Percentiles rank a stretch among this genome's conserved stretches.
Conservation (phyloP, 2,888 invertebrate species). For the Metalampra italica region DNA sequence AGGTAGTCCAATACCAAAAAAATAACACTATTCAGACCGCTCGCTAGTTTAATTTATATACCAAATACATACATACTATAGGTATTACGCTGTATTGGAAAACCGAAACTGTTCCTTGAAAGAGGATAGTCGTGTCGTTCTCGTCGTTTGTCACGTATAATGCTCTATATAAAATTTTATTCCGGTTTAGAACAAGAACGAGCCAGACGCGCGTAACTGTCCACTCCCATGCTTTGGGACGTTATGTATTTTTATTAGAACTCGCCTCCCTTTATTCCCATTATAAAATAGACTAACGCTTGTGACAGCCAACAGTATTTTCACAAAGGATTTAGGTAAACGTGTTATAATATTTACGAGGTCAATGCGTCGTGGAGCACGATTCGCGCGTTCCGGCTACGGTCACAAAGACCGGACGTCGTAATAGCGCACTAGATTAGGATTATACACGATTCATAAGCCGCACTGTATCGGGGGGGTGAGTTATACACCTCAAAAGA, state of each 20-base stretch:
- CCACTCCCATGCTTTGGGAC: slow-evolving; percentile 39
- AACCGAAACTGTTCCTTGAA: slow-evolving; percentile 38
- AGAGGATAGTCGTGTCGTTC: slow-evolving; percentile 54
- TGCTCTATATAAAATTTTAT: slow-evolving; percentile 63
- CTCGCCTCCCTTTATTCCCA: slow-evolving; percentile 31
- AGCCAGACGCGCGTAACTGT: slow-evolving; percentile 44
- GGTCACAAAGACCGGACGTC: slow-evolving; percentile 22
- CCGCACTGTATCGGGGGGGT: slow-evolving; percentile 27
- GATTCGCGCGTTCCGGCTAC: slow-evolving; percentile 6
- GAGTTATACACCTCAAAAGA: slow-evolving; percentile 37
- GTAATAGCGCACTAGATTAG: slow-evolving; percentile 40
- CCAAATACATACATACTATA: background rate
- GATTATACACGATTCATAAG: slow-evolving; percentile 43
- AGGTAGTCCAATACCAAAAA: background rate
- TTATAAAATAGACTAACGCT: slow-evolving; percentile 30
- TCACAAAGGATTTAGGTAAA: slow-evolving; percentile 23
- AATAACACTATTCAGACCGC: background rate
- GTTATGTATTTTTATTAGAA: slow-evolving; percentile 46
- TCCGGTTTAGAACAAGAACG: slow-evolving; percentile 51
- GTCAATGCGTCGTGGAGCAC: slow-evolving; percentile 20
- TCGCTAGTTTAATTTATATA: background rate
- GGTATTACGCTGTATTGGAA: slow-evolving; percentile 8
- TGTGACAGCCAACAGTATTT: slow-evolving; percentile 22
- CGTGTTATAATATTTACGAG: slow-evolving; percentile 29
- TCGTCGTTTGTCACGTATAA: slow-evolving; percentile 62